Evolutionary conservation across 2,888 invertebrate genomes (phyloP), one percentile per base, ranked within the genome.

Genomic region (Busseola fusca): DNA sequence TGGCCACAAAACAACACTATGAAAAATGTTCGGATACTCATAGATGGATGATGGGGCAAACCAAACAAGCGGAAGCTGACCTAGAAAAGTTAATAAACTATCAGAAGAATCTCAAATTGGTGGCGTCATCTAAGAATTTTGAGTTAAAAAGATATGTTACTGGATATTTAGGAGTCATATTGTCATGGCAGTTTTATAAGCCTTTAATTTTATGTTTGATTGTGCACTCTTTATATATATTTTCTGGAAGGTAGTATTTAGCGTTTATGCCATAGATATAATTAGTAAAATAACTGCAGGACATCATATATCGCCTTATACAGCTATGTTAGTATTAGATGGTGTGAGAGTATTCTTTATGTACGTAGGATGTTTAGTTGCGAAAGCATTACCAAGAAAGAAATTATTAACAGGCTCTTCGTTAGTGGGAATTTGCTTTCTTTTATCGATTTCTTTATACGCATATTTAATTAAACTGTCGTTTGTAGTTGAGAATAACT

Each of bases 231-330:
- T 62, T 80, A 18, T 78, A 78, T 54, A 58, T 69, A 40, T 82
- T 79, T 56, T 82, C 80, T 37, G 80, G 82, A 0, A 82, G 69
- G 42, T 80, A 40, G 82, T 82, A 5, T 78, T 71, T 64, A 78
- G 65, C 40, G 84, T 89, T 1, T 90, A 88, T 50, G 84, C 87
- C 2, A 73, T 90, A 64, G 88, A 89, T 64, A 85, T 90, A 12
- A 85, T 88, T 16, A 87, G 85, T 34, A 86, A 84, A 64, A 87
- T 90, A 9, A 88, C 87, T 0, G 69, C 74, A n/a, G 74, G 79
- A 0, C 74, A 78, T 42, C 74, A 78, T 12, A 74, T 78, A 18
- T 75, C 76, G 1, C 72, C 81, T 0, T 82, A 82, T 21, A 64
- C 65, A 1, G 82, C 74, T 1, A 82, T 82, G 82, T 74, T 82